Conservation (phyloP, 53 echinoderm and acorn worm genomes). For the Echinarachnius parma region DNA sequence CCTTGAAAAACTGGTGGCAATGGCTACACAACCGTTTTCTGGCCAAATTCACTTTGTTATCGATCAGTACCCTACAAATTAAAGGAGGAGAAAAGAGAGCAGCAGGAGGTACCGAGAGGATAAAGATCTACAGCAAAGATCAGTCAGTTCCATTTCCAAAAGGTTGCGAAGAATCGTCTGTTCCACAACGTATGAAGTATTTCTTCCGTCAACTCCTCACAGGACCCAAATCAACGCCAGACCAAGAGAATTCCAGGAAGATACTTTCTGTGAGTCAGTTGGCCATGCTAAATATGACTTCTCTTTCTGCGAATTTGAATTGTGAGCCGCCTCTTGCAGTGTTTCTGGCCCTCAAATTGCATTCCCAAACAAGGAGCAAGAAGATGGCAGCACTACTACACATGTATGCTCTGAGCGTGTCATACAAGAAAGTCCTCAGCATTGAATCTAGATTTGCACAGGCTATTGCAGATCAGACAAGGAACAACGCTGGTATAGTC, state of each 20-base stretch:
- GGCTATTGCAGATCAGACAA: constrained; percentile 14
- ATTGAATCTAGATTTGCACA: constrained; percentile 21
- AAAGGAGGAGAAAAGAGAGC: constrained; percentile 54
- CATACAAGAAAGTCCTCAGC: constrained; percentile 27
- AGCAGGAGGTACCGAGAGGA: constrained; percentile 32
- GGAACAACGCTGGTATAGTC: constrained; percentile 1
- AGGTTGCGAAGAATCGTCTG: constrained; percentile 34
- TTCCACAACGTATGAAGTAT: constrained; percentile 31
- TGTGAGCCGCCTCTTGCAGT: constrained; percentile 37
- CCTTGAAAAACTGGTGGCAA: background rate
- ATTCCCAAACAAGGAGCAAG: constrained; percentile 27
- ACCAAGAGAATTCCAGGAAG: constrained; percentile 20
- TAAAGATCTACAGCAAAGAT: constrained; percentile 49
- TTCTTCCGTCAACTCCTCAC: constrained; percentile 36
- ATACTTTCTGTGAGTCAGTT: constrained; percentile 38
- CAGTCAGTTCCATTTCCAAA: constrained; percentile 47
- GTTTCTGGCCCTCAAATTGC: constrained; percentile 31
- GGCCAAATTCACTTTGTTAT: constrained; percentile 46
- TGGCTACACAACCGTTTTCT: constrained; percentile 21
- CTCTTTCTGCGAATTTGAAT: constrained; percentile 34
- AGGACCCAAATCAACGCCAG: constrained; percentile 30
- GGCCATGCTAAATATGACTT: constrained; percentile 26
- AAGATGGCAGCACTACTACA: constrained; percentile 20
- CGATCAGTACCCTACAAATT: constrained; percentile 59
- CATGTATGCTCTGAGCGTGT: constrained; percentile 19